Conservation (phyloP, 1,140 invertebrate species). For the Paracyclopina nana region DNA sequence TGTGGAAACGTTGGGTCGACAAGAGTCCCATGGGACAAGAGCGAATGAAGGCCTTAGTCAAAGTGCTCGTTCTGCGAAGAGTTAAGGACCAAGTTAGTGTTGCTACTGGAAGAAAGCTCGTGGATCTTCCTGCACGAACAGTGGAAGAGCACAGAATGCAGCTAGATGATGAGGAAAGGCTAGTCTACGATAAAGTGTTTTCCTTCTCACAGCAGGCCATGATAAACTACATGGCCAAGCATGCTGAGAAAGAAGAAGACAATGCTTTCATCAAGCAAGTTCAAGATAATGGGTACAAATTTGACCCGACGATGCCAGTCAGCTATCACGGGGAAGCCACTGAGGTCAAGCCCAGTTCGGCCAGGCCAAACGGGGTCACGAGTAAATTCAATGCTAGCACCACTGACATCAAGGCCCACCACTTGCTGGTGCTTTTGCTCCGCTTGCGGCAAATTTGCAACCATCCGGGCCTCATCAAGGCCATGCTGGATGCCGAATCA, state of each 20-base stretch:
- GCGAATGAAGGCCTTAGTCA: conserved; percentile 52
- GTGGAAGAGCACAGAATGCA: conserved; percentile 28
- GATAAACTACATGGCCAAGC: conserved; percentile 23
- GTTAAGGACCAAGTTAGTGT: conserved; percentile 55
- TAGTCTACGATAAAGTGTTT: conserved; percentile 39
- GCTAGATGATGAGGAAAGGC: conserved; percentile 45
- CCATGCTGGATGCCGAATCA: conserved; percentile 28
- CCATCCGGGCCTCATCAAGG: conserved; percentile 55
- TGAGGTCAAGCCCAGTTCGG: no score
- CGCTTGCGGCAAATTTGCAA: conserved; percentile 67
- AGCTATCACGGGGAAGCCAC: no score
- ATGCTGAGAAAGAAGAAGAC: conserved; percentile 31
- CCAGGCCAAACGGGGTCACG: background rate
- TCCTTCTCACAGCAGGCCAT: conserved; percentile 26
- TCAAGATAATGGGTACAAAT: background rate
- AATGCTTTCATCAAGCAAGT: conserved; percentile 21
- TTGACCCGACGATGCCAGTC: no score
- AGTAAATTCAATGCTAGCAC: conserved; percentile 21
- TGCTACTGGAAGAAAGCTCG: conserved; percentile 30
- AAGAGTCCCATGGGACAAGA: conserved; percentile 46
- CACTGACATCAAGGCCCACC: conserved; percentile 39
- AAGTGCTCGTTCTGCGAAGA: conserved; percentile 54
- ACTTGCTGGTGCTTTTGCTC: conserved; percentile 60
- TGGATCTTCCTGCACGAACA: conserved; percentile 41
- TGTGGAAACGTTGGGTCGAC: conserved; percentile 44